Evolutionary conservation across 2,113 vertebrate species (phyloP), one percentile per base, ranked within the genome.

Genomic region (Lathamus discolor): DNA sequence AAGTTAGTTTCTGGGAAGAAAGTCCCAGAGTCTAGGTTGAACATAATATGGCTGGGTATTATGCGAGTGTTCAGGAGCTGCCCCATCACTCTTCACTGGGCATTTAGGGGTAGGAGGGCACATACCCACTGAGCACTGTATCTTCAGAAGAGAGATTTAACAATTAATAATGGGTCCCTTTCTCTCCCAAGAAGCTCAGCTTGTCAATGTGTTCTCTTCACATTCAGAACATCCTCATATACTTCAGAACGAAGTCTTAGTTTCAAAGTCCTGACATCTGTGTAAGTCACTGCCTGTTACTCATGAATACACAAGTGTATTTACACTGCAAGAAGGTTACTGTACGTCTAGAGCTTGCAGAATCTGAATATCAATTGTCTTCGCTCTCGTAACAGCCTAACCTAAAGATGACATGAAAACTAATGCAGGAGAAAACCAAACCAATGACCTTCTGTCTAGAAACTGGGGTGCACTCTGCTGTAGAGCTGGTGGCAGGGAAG

Each of bases 11-110:
- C 48, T 73, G 37, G 35, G 41, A 66, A 85, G 12, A 48, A n/a
- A 67, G 43, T 68, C 52, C 13, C 27, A 11, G 20, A 17, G 9
- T 33, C 4, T 0, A 63, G 16, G 4, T 0, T 48, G 55, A 28
- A 14, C 69, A 78, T 35, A 81, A 24, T 18, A 6, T 17, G 10
- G 23, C 46, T 33, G 52, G 78, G 7, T 69, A 1, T 25, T 59
- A 29, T 5, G 13, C 2, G 17, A 73, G 49, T 3, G 3, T 23
- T 19, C 62, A 48, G 54, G 86, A 55, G 44, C 13, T 57, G 27
- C 8, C 2, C 64, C 86, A 55, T 48, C 22, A 31, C 43, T 24
- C 55, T 23, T 63, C 31, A 43, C 25, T 6, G 6, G 19, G 64
- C 15, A 17, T 39, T 57, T 7, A 17, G 9, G 9, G 20, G 7